Conservation (phyloP, 2,113 vertebrate species). For the Gasterosteus aculeatus region DNA sequence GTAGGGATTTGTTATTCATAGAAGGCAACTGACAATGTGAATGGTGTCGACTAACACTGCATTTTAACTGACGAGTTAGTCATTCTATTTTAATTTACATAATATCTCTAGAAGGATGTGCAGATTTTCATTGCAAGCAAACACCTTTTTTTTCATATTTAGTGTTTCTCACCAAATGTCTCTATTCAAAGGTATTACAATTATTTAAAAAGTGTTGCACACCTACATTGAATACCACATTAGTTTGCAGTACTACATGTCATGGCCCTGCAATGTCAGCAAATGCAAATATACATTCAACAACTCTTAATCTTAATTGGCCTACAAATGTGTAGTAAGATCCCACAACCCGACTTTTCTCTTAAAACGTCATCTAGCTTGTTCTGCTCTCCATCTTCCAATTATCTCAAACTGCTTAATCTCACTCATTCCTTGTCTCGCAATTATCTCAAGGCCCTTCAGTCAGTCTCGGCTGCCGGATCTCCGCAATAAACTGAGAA, state of each 20-base stretch:
- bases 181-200: too few relatives aligned
- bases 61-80: background rate
- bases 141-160: too few relatives aligned
- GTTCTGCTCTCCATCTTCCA: slow-evolving; percentile 14
- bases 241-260: too few relatives aligned
- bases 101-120: too few relatives aligned
- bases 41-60: background rate
- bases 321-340: background rate
- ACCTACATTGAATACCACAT: too few relatives aligned
- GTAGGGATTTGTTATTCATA: background rate
- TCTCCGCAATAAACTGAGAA: slow-evolving; percentile 23
- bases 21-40: background rate
- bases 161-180: too few relatives aligned
- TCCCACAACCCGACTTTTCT: background rate
- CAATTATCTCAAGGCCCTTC: background rate
- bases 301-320: background rate
- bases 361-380: background rate
- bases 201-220: too few relatives aligned
- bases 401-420: slow-evolving; percentile 21
- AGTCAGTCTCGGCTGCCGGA: slow-evolving; percentile 26
- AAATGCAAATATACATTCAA: too few relatives aligned
- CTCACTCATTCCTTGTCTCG: background rate
- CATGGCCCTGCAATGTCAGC: too few relatives aligned
- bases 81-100: too few relatives aligned
- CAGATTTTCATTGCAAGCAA: too few relatives aligned